Conservation (phyloP, 1,140 invertebrate genomes). For the Oryzaephilus surinamensis region DNA sequence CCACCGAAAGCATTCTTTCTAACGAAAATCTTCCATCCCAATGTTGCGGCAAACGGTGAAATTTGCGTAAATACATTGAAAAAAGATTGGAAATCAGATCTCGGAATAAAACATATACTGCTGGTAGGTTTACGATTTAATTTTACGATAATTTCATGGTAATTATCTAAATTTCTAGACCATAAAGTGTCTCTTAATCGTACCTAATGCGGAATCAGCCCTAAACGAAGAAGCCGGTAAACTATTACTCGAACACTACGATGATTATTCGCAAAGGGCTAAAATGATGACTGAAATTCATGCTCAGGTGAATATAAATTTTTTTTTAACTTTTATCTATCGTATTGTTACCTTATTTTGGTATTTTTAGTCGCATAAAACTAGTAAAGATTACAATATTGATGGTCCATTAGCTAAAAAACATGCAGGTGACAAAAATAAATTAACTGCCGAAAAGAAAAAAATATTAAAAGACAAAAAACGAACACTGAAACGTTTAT, state of each 20-base stretch:
- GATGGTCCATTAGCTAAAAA: slow-evolving; percentile 73
- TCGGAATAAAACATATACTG: slow-evolving; percentile 93
- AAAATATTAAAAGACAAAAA: slow-evolving; percentile 77
- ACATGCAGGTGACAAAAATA: slow-evolving; percentile 60
- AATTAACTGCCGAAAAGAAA: slow-evolving; percentile 63
- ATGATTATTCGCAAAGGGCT: slow-evolving; percentile 80
- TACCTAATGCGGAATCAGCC: slow-evolving; percentile 89
- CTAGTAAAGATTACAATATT: slow-evolving; percentile 36
- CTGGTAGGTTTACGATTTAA: slow-evolving; percentile 50
- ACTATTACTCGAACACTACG: slow-evolving; percentile 80
- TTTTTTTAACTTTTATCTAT: no score
- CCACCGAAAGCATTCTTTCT: slow-evolving; percentile 93
- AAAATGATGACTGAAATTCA: slow-evolving; percentile 94
- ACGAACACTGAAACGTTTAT: slow-evolving; percentile 78
- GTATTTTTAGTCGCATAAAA: slow-evolving; percentile 36
- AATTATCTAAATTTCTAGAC: slow-evolving; percentile 48
- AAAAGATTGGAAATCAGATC: slow-evolving; percentile 93
- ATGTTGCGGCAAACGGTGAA: slow-evolving; percentile 88
- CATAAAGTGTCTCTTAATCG: slow-evolving; percentile 85
- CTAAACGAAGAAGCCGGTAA: slow-evolving; percentile 91
- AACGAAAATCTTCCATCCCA: slow-evolving; percentile 96
- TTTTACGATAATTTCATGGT: neutral
- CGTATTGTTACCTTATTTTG: no score
- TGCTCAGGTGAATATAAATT: slow-evolving; percentile 49
- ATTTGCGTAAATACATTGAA: slow-evolving; percentile 97